Evolutionary conservation across 2,797 vertebrate genomes (phyloP), one percentile per base, ranked within the genome.

Genomic region (Eptatretus atami): DNA sequence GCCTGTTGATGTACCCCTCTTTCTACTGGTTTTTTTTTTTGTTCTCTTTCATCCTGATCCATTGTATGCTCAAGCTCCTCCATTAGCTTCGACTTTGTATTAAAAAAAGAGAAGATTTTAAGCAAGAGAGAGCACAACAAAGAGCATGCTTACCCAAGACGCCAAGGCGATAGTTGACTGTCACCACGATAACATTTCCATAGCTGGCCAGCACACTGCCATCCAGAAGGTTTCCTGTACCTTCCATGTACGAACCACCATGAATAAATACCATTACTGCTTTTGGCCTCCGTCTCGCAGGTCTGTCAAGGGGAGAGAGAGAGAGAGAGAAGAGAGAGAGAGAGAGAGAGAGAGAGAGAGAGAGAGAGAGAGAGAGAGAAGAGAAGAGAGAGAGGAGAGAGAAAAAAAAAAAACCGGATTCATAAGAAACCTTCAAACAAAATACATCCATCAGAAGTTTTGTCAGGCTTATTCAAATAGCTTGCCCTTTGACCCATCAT

Each of bases 221-320:
- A 19, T 94, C 87, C 1, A 93, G 80, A 81, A 92, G 84, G 70
- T 93, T 93, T 6, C 84, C 87, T 0, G 86, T 88, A 3, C 86
- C 87, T 64, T 92, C 86, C 84, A 92, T 86, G 70, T 90, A 93
- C 63, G 86, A 94, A 14, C 86, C 88, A 1, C 88, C 88, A 1
- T 93, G 88, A 69, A 93, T 87, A 67, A 90, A 95, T 14, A 93
- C 86, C 86, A 93, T 93, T n/a, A 92, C 86, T 0, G 88, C 86
- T 69, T 86, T 87, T 63, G 82, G 52, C 78, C 83, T 65, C 81
- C 85, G 68, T 85, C 25, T n/a, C 57, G 57, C n/a, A 61, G 10
- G 57, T 61, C 57, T 61, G 57, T 61, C 57, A 25, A n/a, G 57
- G 12, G 57, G 14, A 9, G 19, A 60, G 55, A 14, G 55, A 19